Conservation (phyloP, 2,797 vertebrate species). For the Xenopus petersii region DNA sequence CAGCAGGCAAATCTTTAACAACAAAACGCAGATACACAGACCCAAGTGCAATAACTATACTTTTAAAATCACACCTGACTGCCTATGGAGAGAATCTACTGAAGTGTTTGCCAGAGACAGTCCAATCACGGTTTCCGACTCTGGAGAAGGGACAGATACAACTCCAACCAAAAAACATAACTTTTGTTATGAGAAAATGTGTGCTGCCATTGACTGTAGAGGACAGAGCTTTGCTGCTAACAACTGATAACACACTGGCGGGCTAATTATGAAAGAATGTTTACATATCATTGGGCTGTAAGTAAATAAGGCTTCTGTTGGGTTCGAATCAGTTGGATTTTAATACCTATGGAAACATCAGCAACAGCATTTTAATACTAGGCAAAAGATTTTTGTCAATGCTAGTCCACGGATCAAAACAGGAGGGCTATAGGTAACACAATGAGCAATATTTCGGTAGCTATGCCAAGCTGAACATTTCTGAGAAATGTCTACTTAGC, state of each 20-base stretch:
- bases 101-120: slow-evolving; percentile 98
- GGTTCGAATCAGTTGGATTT: slow-evolving; percentile 2
- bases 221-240: slow-evolving; percentile 65
- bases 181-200: slow-evolving; percentile 77
- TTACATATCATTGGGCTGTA: slow-evolving; percentile 22
- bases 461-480: slow-evolving; percentile 26
- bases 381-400: slow-evolving; percentile 44
- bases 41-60: slow-evolving; percentile 87
- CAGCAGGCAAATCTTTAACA: slow-evolving; percentile 97
- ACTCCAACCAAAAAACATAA: slow-evolving; percentile 93
- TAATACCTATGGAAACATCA: not conserved
- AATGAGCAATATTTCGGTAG: slow-evolving; percentile 56
- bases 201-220: slow-evolving; percentile 70
- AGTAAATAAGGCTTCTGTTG: too few species aligned
- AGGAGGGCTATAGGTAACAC: slow-evolving; percentile 55
- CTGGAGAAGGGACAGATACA: slow-evolving; percentile 80
- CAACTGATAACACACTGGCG: slow-evolving; percentile 54
- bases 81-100: slow-evolving; percentile 94
- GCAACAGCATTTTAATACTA: slow-evolving; percentile 42
- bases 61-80: slow-evolving; percentile 90
- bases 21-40: slow-evolving; percentile 82
- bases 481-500: not conserved
- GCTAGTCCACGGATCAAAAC: slow-evolving; percentile 53
- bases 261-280: slow-evolving; percentile 18
- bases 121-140: slow-evolving; percentile 92